These are phyloP conservation scores for Therioaphis trifolii DNA, from an alignment of 2,888 invertebrate genomes.

Conservation along the genomic window DNA sequence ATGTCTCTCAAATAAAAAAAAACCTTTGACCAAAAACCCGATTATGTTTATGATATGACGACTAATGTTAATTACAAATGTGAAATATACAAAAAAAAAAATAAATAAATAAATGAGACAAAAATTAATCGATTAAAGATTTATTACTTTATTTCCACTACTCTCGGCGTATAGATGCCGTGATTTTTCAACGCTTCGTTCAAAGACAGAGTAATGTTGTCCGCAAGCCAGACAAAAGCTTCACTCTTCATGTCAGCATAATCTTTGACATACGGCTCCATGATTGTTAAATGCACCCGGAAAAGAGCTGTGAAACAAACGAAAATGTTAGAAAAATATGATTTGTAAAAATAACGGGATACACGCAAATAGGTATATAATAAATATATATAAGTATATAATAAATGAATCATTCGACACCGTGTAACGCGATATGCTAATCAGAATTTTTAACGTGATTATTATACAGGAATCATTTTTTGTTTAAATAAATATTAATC, in stretches of 20 bases:
- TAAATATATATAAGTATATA: too few species aligned
- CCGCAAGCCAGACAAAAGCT: slow-evolving; percentile 32
- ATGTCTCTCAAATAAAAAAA: too few species aligned
- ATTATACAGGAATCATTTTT: too few species aligned
- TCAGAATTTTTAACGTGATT: too few species aligned
- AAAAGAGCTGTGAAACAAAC: slow-evolving; percentile 7
- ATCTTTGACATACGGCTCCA: slow-evolving; percentile 44
- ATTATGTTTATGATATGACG: too few species aligned
- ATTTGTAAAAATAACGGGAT: too few species aligned
- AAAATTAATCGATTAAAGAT: not conserved
- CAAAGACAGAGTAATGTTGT: slow-evolving; percentile 35
- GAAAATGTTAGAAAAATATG: too few species aligned
- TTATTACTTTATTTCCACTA: slow-evolving; percentile 44
- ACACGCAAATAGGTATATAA: too few species aligned
- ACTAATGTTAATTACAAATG: not conserved
- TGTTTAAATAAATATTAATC: too few species aligned
- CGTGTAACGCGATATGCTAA: too few species aligned
- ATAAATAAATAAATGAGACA: not conserved
- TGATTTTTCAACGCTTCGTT: slow-evolving; percentile 31
- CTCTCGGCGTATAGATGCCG: slow-evolving; percentile 26
- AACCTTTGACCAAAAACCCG: too few species aligned
- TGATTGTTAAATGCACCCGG: slow-evolving; percentile 48
- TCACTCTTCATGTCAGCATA: slow-evolving; percentile 42
- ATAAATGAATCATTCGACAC: too few species aligned
- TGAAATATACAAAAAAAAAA: not conserved